Conservation (phyloP, 1,140 invertebrate genomes). For the Ridgeia piscesae region DNA sequence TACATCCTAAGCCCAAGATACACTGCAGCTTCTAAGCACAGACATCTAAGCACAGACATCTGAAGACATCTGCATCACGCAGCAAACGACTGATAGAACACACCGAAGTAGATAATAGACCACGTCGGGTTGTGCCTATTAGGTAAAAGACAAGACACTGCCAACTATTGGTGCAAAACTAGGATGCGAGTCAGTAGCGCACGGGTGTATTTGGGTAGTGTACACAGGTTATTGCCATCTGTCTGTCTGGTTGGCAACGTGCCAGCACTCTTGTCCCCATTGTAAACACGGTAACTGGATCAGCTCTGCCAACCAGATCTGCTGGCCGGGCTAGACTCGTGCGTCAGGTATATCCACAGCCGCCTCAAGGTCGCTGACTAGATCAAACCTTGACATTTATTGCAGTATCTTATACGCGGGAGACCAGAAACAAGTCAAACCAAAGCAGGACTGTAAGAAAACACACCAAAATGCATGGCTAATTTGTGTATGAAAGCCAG, state of each 20-base stretch:
- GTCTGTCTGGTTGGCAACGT: background rate
- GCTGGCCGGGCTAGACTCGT: too few relatives aligned
- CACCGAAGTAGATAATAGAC: background rate
- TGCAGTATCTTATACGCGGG: background rate
- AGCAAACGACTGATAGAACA: background rate
- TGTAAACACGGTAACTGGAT: slow-evolving; percentile 1
- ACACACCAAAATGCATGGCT: too few relatives aligned
- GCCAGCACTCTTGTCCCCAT: background rate
- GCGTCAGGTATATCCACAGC: too few relatives aligned
- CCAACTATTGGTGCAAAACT: too few relatives aligned
- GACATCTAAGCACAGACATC: background rate
- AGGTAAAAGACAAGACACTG: too few relatives aligned
- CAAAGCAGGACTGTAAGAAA: too few relatives aligned
- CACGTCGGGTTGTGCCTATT: background rate
- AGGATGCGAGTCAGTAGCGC: background rate
- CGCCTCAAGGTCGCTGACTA: too few relatives aligned
- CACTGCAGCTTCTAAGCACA: background rate
- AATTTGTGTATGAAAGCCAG: too few relatives aligned
- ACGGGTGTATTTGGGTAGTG: background rate
- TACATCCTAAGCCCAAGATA: background rate
- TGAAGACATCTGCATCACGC: background rate
- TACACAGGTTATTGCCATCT: background rate
- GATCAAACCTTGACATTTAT: too few relatives aligned
- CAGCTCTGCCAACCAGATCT: background rate
- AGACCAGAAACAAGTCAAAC: too few relatives aligned